phyloP scores from a whole-genome alignment of 2,113 vertebrate genomes.

The Capreolus pygargus region DNA sequence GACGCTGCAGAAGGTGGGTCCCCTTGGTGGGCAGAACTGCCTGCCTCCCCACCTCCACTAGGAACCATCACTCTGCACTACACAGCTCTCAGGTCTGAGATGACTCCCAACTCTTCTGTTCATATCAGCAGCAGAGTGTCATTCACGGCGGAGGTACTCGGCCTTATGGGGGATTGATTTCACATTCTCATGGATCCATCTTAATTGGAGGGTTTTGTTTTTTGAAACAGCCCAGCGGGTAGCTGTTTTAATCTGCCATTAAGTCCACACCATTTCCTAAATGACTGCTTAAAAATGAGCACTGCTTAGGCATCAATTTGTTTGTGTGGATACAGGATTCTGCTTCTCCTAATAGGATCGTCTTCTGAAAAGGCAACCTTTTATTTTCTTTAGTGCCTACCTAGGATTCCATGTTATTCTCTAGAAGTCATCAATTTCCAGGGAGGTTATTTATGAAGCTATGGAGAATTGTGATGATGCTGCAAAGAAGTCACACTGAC shows the following conservation, averaged over 20 bases:
- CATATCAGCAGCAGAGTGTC: neutral
- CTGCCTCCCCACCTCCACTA: neutral
- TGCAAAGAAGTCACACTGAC: conserved; percentile 24
- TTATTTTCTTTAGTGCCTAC: neutral
- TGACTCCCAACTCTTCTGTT: neutral
- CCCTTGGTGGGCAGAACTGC: neutral
- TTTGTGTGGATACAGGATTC: neutral
- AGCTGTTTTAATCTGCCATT: conserved; percentile 51
- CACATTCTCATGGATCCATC: conserved; percentile 6
- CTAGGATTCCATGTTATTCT: conserved; percentile 8
- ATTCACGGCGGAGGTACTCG: neutral
- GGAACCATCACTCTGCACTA: neutral
- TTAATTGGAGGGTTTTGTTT: conserved; percentile 50
- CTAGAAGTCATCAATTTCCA: conserved; percentile 43
- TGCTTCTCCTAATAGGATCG: conserved; percentile 18
- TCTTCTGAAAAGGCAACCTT: conserved; percentile 26
- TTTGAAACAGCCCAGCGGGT: conserved; percentile 33
- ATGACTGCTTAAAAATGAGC: conserved; percentile 49
- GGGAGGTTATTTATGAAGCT: conserved; percentile 43
- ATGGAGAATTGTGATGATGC: neutral
- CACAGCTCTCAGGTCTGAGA: neutral
- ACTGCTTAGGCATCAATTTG: neutral
- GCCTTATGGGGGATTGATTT: neutral
- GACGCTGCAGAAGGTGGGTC: neutral
- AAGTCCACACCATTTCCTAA: conserved; percentile 52